These are phyloP conservation scores for Ciconia nigra DNA, from an alignment of 2,797 vertebrate genomes.

Conservation along the genomic window DNA sequence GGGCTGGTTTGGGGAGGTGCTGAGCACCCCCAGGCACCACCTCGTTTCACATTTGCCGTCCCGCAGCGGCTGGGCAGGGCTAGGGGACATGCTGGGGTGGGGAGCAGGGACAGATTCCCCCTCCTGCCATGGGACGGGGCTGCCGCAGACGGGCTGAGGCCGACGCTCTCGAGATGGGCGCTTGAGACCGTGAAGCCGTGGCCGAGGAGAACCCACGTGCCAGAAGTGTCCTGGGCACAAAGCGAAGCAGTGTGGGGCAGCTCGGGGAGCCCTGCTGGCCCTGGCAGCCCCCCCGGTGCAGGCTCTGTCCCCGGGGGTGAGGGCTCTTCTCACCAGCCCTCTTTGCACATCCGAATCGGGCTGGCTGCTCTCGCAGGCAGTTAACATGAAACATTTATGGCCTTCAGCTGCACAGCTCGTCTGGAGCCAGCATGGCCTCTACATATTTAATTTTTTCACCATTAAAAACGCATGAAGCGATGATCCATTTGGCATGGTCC, in stretches of 20 bases:
- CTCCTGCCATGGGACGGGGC: background rate
- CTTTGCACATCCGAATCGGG: background rate
- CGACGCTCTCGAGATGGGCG: rapidly evolving
- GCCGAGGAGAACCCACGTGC: rapidly evolving
- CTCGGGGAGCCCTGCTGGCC: background rate
- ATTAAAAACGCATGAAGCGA: conserved; percentile 28
- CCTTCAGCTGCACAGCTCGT: background rate
- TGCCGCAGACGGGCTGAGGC: background rate
- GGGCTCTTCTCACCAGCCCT: background rate
- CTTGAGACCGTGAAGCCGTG: rapidly evolving
- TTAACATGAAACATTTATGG: conserved; percentile 21
- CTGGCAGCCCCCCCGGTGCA: rapidly evolving
- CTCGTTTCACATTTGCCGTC: background rate
- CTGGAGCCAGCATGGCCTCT: background rate
- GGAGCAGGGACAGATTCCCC: background rate
- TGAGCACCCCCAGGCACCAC: background rate
- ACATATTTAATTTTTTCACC: conserved; percentile 19
- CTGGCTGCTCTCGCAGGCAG: background rate
- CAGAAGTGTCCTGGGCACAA: background rate
- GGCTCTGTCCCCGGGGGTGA: background rate
- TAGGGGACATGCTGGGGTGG: background rate
- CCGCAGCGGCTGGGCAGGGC: background rate
- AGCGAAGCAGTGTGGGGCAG: rapidly evolving
- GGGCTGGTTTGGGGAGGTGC: background rate
- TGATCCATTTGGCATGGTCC: background rate